Evolutionary conservation across 2,113 vertebrate genomes (phyloP).

Genomic region (Aldabrachelys gigantea): DNA sequence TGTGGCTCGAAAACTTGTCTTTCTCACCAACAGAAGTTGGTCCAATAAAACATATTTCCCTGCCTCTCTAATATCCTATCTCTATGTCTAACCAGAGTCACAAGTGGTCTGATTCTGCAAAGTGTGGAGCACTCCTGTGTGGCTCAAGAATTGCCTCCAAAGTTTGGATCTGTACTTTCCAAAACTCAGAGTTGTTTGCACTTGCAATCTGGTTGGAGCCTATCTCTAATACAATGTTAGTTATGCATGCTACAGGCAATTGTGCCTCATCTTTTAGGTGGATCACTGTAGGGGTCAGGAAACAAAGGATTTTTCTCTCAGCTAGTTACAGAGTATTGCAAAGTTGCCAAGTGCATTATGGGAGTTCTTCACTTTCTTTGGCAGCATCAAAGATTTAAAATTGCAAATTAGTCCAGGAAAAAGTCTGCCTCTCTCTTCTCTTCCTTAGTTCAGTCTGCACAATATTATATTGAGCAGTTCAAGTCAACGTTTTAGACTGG

Average conservation of each 20-base stretch:
- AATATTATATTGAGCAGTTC: accelerated
- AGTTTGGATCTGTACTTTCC: too few relatives aligned
- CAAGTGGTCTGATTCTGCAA: not conserved
- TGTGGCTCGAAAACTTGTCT: too few relatives aligned
- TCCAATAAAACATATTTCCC: too few relatives aligned
- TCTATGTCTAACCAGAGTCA: not conserved
- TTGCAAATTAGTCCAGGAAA: not conserved
- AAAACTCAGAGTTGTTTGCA: not conserved
- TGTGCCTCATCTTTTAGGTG: accelerated
- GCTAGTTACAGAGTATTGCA: accelerated
- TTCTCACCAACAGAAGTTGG: too few relatives aligned
- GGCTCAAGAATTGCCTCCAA: not conserved
- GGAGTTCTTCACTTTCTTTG: not conserved
- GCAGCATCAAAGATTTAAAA: not conserved
- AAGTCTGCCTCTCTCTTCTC: accelerated
- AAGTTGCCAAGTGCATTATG: not conserved
- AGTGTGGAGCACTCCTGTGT: not conserved
- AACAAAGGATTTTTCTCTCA: not conserved
- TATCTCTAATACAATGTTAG: not conserved
- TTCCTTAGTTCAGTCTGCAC: accelerated
- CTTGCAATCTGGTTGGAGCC: not conserved
- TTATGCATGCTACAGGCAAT: accelerated
- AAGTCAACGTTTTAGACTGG: not conserved
- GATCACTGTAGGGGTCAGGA: not conserved
- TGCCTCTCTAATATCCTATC: not conserved